phyloP scores from a whole-genome alignment of 2,888 invertebrate species.

The Drosophila kuntzei region DNA sequence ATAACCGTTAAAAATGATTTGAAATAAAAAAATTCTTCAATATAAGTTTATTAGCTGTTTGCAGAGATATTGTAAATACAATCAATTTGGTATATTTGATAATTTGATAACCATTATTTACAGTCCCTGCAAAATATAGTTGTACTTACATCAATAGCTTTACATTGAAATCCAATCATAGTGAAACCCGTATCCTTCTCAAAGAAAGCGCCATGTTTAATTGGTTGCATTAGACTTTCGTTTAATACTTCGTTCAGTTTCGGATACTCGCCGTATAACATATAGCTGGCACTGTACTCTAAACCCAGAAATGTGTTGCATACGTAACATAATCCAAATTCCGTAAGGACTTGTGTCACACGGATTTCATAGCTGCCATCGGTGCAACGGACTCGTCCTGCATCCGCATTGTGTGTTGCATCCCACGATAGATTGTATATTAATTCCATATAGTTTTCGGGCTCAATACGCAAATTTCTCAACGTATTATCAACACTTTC shows the following conservation, averaged over 20 bases:
- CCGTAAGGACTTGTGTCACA: slow-evolving; percentile 83
- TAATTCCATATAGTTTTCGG: slow-evolving; percentile 83
- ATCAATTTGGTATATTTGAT: no score
- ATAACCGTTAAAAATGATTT: no score
- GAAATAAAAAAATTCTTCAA: no score
- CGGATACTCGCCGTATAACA: slow-evolving; percentile 75
- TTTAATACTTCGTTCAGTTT: slow-evolving; percentile 29
- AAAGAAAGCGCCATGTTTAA: slow-evolving; percentile 38
- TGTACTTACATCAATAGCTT: slow-evolving; percentile 68
- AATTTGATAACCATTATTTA: no score
- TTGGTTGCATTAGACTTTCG: slow-evolving; percentile 24
- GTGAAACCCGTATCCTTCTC: slow-evolving; percentile 51
- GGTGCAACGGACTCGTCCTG: slow-evolving; percentile 63
- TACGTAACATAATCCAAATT: slow-evolving; percentile 84
- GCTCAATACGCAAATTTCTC: slow-evolving; percentile 67
- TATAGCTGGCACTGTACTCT: slow-evolving; percentile 75
- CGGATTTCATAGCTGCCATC: slow-evolving; percentile 55
- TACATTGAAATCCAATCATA: slow-evolving; percentile 75
- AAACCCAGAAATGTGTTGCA: slow-evolving; percentile 72
- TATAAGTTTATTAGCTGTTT: no score
- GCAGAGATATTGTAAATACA: no score
- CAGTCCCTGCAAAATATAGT: no score
- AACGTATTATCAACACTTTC: slow-evolving; percentile 71
- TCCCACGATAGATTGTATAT: slow-evolving; percentile 84
- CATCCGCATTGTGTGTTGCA: slow-evolving; percentile 55